phyloP scores from a whole-genome alignment of 53 echinoderm and acorn worm genomes.

The Hippasteria phrygiana region DNA sequence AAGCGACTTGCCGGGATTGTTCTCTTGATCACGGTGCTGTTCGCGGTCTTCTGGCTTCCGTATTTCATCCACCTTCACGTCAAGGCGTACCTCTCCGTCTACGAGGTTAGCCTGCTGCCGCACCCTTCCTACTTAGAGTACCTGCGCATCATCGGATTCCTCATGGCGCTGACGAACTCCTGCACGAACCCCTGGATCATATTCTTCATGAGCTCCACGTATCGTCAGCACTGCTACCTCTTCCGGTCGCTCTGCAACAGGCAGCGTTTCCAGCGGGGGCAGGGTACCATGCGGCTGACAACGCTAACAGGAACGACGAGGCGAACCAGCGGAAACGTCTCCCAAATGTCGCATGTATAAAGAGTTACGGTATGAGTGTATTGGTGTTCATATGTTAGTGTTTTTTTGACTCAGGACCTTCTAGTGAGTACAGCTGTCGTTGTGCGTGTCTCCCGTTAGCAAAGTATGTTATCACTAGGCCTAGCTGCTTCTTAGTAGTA shows the following conservation, averaged over 20 bases:
- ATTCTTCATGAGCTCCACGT: slow-evolving; percentile 62
- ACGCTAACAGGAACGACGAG: slow-evolving; percentile 49
- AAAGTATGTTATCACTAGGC: no score
- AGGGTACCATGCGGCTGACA: slow-evolving; percentile 27
- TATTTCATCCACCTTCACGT: slow-evolving; percentile 51
- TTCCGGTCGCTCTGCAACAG: slow-evolving; percentile 27
- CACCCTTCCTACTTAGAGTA: slow-evolving; percentile 23
- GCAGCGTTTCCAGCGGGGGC: neutral
- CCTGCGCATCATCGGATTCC: slow-evolving; percentile 33
- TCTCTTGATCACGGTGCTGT: slow-evolving; percentile 58
- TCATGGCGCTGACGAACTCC: slow-evolving; percentile 51
- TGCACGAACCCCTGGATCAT: slow-evolving; percentile 60
- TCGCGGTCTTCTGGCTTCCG: slow-evolving; percentile 68
- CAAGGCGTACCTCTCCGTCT: neutral
- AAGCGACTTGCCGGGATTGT: slow-evolving; percentile 70
- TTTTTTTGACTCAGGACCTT: no score
- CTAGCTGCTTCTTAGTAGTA: no score
- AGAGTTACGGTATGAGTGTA: neutral
- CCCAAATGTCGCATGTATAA: slow-evolving; percentile 53
- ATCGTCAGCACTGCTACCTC: slow-evolving; percentile 48
- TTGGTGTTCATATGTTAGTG: no score
- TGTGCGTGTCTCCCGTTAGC: no score
- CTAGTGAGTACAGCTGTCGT: no score
- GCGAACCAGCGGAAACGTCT: slow-evolving; percentile 52
- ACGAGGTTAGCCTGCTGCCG: neutral